phyloP scores from a whole-genome alignment of 1,140 invertebrate genomes.

The Lordiphosa mommai region DNA sequence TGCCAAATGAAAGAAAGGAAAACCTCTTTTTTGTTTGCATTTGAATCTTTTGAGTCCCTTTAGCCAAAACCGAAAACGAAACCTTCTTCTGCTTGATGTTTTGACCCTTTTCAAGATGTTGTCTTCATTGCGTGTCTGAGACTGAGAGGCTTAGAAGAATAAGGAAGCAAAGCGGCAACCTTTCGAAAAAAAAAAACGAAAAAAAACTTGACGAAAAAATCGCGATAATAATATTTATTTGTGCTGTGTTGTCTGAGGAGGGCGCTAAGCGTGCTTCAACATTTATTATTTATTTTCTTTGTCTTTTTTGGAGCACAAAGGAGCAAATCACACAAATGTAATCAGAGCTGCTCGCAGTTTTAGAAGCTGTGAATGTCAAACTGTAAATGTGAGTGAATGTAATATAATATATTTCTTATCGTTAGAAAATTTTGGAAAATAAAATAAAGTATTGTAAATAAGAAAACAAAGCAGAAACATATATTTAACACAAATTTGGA shows the following conservation, averaged over 20 bases:
- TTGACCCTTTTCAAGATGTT: constrained; percentile 76
- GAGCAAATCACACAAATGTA: too few species aligned
- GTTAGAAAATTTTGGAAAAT: too few species aligned
- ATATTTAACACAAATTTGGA: too few species aligned
- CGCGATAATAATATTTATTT: constrained; percentile 72
- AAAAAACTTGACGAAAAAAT: constrained; percentile 40
- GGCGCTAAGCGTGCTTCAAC: neutral
- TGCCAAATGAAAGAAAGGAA: too few species aligned
- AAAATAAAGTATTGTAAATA: too few species aligned
- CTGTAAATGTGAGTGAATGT: too few species aligned
- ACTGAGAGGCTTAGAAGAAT: constrained; percentile 21
- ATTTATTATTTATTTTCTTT: neutral
- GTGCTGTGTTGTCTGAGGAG: constrained; percentile 13
- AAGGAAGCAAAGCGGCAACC: too few species aligned
- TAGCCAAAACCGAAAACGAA: constrained; percentile 16
- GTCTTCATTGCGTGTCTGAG: constrained; percentile 67
- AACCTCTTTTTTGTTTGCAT: constrained; percentile 42
- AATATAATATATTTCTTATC: too few species aligned
- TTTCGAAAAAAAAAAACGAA: constrained; percentile 36
- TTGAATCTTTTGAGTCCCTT: constrained; percentile 31
- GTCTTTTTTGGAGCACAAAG: neutral
- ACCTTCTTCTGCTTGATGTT: constrained; percentile 35
- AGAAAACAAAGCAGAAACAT: too few species aligned
- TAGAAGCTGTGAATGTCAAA: too few species aligned
- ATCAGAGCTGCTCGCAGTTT: too few species aligned